A percentile compares a stretch with the other conserved stretches of the same genome.
Evolutionary conservation across 2,797 vertebrate species (phyloP).

Genomic region (Sarcophilus harrisii): DNA sequence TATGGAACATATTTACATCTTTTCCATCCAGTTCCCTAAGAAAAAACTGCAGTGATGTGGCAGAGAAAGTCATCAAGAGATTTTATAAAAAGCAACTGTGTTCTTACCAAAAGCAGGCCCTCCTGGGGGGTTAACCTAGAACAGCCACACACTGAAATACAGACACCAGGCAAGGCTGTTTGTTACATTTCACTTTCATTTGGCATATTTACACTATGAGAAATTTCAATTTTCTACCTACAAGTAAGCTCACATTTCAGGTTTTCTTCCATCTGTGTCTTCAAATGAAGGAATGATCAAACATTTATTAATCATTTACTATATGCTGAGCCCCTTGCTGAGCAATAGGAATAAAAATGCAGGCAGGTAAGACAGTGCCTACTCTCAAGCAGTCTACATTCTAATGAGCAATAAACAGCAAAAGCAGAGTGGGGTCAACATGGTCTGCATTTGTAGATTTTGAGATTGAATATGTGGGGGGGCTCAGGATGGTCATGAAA

Average conservation of each 20-base stretch:
- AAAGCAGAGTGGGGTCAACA: background rate
- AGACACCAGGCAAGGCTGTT: background rate
- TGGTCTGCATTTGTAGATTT: background rate
- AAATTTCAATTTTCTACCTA: conserved; percentile 20
- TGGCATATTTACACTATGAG: conserved; percentile 3
- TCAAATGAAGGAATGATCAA: conserved; percentile 9
- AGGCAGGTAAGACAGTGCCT: background rate
- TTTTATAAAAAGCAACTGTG: conserved; percentile 18
- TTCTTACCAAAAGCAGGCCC: background rate
- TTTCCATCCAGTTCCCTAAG: background rate
- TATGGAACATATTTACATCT: background rate
- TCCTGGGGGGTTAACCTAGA: conserved; percentile 33
- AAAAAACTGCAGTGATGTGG: background rate
- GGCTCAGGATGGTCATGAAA: background rate
- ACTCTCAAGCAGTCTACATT: background rate
- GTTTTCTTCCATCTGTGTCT: conserved; percentile 22
- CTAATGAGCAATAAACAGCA: background rate
- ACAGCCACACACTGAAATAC: conserved; percentile 28
- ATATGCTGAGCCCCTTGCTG: background rate
- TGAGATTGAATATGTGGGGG: background rate
- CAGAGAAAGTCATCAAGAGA: background rate
- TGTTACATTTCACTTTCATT: background rate
- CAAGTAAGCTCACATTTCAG: background rate
- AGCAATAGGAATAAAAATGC: background rate
- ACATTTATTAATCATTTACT: background rate